Evolutionary conservation across 2,113 vertebrate species (phyloP).

Genomic region (Anser cygnoides): DNA sequence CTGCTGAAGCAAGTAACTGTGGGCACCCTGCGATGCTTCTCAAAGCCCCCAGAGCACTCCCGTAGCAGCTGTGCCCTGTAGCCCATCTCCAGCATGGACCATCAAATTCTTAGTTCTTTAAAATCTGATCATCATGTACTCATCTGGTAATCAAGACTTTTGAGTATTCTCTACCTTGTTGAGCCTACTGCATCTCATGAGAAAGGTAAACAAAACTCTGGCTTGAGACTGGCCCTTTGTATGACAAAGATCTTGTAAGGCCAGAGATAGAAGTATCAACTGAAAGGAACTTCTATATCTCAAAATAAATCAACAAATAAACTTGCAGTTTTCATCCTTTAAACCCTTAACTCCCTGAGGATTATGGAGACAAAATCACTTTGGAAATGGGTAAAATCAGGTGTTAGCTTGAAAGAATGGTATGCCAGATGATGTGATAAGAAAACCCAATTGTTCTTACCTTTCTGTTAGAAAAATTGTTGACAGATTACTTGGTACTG

Average conservation of each 20-base stretch:
- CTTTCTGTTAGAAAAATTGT: neutral
- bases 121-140: neutral
- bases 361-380: neutral
- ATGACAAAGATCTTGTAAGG: neutral
- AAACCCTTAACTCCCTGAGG: neutral
- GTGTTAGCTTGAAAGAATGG: neutral
- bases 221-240: neutral
- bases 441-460: neutral
- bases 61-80: neutral
- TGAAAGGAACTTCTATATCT: neutral
- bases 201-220: neutral
- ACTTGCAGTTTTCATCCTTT: too few relatives aligned
- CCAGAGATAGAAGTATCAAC: neutral
- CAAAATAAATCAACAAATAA: neutral
- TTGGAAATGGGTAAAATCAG: neutral
- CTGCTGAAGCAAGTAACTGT: neutral
- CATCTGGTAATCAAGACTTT: neutral
- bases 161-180: neutral
- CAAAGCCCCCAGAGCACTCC: neutral
- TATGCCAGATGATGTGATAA: fast-evolving
- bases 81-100: neutral
- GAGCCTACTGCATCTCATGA: neutral
- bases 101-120: neutral
- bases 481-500: neutral
- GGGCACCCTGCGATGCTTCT: neutral